A percentile compares a stretch with the other conserved stretches of the same genome.
Evolutionary conservation across 2,888 invertebrate genomes (phyloP).

Genomic region (Coronaproctus castanopsis): DNA sequence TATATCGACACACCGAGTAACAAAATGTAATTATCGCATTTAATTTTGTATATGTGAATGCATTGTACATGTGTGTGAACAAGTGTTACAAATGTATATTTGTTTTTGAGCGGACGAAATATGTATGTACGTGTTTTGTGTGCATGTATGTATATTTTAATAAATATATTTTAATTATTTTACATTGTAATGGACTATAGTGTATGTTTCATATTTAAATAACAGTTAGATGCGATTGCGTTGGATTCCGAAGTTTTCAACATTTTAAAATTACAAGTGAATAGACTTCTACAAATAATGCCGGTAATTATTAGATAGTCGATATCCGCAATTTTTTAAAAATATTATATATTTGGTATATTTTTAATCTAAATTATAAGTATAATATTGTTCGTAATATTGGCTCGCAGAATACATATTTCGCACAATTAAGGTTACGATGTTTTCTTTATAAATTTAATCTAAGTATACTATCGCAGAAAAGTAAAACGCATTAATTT

Average conservation of each 20-base stretch:
- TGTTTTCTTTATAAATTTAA: no score
- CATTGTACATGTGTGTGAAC: not conserved
- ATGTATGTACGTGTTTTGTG: no score
- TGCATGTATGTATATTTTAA: no score
- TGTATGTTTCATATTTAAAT: not conserved
- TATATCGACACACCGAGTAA: no score
- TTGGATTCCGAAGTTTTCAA: conserved; percentile 58
- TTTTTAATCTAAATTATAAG: not conserved
- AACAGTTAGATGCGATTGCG: conserved; percentile 54
- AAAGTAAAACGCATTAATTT: no score
- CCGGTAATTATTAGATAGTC: no score
- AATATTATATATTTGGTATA: not conserved
- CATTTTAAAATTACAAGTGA: conserved; percentile 42
- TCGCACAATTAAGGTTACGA: no score
- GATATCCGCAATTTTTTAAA: conserved; percentile 15
- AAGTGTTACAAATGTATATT: no score
- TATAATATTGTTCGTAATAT: not conserved
- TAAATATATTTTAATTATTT: not conserved
- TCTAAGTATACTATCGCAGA: no score
- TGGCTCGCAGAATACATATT: not conserved
- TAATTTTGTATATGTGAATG: not conserved
- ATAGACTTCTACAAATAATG: conserved; percentile 41
- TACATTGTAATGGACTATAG: not conserved
- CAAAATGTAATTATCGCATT: no score
- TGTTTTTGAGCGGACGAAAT: no score